A percentile compares a stretch with the other conserved stretches of the same genome.
Evolutionary conservation across 2,797 vertebrate species (phyloP).

Genomic region (Pristis pectinata): DNA sequence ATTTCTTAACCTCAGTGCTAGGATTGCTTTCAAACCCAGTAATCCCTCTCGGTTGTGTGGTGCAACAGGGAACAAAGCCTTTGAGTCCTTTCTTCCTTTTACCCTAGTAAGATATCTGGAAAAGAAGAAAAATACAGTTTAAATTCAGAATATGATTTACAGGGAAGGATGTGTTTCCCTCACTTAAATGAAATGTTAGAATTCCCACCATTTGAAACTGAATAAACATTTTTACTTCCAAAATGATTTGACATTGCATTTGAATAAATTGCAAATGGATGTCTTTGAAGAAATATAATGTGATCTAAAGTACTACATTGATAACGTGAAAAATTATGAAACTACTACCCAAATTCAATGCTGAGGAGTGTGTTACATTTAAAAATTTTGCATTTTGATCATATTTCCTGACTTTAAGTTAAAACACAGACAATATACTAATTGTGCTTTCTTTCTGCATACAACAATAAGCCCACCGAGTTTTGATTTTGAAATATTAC

Average conservation of each 20-base stretch:
- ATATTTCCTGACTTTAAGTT: not conserved
- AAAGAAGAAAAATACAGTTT: conserved; percentile 9
- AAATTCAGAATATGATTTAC: not conserved
- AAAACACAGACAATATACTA: not conserved
- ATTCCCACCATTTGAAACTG: not conserved
- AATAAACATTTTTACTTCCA: not conserved
- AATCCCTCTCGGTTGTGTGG: conserved; percentile 27
- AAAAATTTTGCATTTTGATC: not conserved
- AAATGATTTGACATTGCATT: not conserved
- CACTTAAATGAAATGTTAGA: not conserved
- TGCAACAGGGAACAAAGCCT: conserved; percentile 15
- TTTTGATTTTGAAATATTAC: conserved; percentile 25
- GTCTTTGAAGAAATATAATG: not conserved
- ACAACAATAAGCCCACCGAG: not conserved
- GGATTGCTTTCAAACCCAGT: conserved; percentile 26
- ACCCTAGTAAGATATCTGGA: conserved; percentile 11
- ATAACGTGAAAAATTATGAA: not conserved
- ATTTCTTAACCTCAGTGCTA: conserved; percentile 30
- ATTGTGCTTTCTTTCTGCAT: not conserved
- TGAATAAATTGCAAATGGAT: not conserved
- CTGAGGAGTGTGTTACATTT: not conserved
- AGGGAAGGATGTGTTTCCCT: not conserved
- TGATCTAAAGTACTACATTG: not conserved
- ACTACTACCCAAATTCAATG: not conserved
- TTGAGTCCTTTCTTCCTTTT: conserved; percentile 17